Base-by-base conservation (phyloP, 1,140 invertebrate species). In the Sinonovacula constricta region DNA sequence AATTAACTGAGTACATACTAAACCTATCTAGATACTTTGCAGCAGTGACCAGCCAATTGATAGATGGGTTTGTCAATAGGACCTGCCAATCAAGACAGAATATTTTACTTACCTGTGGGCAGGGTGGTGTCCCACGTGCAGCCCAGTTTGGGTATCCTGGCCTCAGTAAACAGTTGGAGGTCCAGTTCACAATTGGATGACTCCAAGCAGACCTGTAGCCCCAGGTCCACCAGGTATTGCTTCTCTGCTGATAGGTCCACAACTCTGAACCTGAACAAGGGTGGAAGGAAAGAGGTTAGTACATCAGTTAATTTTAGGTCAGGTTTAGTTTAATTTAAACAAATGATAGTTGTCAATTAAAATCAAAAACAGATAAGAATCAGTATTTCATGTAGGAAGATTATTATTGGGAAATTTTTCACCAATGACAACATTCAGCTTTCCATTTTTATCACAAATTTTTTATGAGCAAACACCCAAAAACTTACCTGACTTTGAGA, bases 221-320 rank as follows among this genome's bases (percentile, higher is more conserved):
- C 45, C 24, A 79, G 15, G 60, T 63, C 67, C 0, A 79, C 28
- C 7, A 71, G 30, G 26, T 45, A 72, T 24, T 67, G 49, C 14
- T 79, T 71, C 60, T 79, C 69, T 0, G 49, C 49, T 5, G 30
- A 59, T 15, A 79, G 59, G 28, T 79, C 56, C n/a, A 45, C 15
- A n/a, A 79, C 59, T 5, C 33, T 72, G 51, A 63, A 79, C 26
- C 69, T 72, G 30, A 1, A 67, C 31, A 34, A 34, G 33, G 12
- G 33, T 60, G 4, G 10, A n/a, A 22, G 26, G 7, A 56, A n/a
- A n/a, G n/a, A n/a, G n/a, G n/a, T n/a, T n/a, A n/a, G n/a, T n/a
- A n/a, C n/a, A n/a, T n/a, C n/a, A n/a, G n/a, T 56, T 56, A 5
- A n/a, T 56, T 12, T 56, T 12, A 24, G 7, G 53, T 56, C 7